These are phyloP conservation scores for Amblyopsis rosae DNA, from an alignment of 2,113 vertebrate genomes.

Conservation along the genomic window DNA sequence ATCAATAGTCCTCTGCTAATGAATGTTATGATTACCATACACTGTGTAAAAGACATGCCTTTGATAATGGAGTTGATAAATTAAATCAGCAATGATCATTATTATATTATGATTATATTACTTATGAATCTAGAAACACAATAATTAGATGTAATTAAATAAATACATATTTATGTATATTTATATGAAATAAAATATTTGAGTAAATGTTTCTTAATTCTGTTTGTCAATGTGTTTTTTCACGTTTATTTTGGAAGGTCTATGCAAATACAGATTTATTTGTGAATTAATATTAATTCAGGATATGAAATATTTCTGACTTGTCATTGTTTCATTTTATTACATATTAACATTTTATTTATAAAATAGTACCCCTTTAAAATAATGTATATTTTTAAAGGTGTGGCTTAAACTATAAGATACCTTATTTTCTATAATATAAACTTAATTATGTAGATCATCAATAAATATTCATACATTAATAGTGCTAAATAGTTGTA, in stretches of 20 bases:
- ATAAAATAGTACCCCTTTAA: neutral
- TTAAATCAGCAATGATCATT: constrained; percentile 6
- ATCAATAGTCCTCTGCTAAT: neutral
- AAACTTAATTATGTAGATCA: too few relatives aligned
- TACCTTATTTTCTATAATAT: too few relatives aligned
- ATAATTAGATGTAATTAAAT: neutral
- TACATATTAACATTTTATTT: neutral
- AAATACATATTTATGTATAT: constrained; percentile 54
- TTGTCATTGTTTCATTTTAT: neutral
- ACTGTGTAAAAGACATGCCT: neutral
- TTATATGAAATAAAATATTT: constrained; percentile 33
- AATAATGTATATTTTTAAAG: too few relatives aligned
- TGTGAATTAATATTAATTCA: constrained; percentile 82
- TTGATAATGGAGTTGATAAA: constrained; percentile 7
- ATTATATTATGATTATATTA: constrained; percentile 6
- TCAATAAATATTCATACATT: too few relatives aligned
- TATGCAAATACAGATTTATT: constrained; percentile 68
- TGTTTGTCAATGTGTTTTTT: constrained; percentile 67
- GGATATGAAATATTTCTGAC: constrained; percentile 22
- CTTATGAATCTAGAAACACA: constrained; percentile 14
- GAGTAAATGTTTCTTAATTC: constrained; percentile 35
- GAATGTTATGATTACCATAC: neutral
- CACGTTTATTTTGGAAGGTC: constrained; percentile 43
- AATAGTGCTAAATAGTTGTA: too few relatives aligned
- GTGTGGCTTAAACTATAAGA: too few relatives aligned